A percentile compares a stretch with the other conserved stretches of the same genome.
phyloP scores from a whole-genome alignment of 2,888 invertebrate genomes.

The Mechanitis messenoides region DNA sequence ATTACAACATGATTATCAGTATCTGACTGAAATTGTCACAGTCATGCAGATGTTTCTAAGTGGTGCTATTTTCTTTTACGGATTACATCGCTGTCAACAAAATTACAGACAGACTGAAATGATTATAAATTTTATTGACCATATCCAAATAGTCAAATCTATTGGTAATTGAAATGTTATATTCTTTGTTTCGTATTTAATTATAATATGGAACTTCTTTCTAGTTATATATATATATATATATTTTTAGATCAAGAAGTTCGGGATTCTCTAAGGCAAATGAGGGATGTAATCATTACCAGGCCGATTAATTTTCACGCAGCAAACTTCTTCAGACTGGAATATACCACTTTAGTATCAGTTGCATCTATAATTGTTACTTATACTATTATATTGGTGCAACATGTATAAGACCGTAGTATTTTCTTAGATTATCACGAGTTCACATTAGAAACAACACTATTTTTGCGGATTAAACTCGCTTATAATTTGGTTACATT shows the following conservation, averaged over 20 bases:
- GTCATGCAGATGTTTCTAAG: slow-evolving; percentile 4
- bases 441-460: too few relatives aligned
- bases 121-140: slow-evolving; percentile 1
- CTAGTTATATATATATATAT: background rate
- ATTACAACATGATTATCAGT: too few relatives aligned
- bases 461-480: too few relatives aligned
- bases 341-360: slow-evolving; percentile 49
- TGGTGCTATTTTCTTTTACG: slow-evolving; percentile 6
- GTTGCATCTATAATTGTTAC: slow-evolving; percentile 55
- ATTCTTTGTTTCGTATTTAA: background rate
- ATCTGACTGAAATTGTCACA: background rate
- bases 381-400: slow-evolving; percentile 60
- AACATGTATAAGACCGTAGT: slow-evolving; percentile 35
- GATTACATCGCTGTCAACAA: slow-evolving; percentile 12
- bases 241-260: slow-evolving; percentile 39
- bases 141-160: slow-evolving; percentile 11
- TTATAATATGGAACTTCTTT: background rate
- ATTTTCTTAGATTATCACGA: too few relatives aligned
- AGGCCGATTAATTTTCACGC: slow-evolving; percentile 50
- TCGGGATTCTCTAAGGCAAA: slow-evolving; percentile 36
- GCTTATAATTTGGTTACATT: too few relatives aligned
- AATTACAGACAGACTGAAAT: slow-evolving; percentile 25
- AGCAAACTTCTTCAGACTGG: slow-evolving; percentile 49
- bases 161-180: slow-evolving; percentile 14
- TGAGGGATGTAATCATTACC: slow-evolving; percentile 43